Conservation (phyloP, 2,797 vertebrate genomes). For the Pyrocephalus nanus region DNA sequence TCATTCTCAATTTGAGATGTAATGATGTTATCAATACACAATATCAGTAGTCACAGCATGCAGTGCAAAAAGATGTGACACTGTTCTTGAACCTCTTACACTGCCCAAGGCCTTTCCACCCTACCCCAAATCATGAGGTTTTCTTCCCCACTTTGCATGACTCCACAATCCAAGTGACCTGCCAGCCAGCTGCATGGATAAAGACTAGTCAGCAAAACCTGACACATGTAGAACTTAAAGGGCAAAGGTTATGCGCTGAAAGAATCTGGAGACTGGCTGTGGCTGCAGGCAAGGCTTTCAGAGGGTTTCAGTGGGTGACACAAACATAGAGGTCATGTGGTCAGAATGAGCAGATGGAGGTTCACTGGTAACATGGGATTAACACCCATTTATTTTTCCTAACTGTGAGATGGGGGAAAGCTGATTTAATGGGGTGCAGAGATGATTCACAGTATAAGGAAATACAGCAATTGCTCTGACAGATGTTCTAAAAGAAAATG, state of each 20-base stretch:
- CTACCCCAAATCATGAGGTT: not conserved
- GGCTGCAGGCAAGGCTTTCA: not conserved
- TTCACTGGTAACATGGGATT: not conserved
- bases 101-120: not conserved
- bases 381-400: not conserved
- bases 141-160: not conserved
- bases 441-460: not conserved
- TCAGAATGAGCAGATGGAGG: not conserved
- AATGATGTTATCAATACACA: not conserved
- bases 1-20: not conserved
- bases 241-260: fast-evolving
- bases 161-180: not conserved
- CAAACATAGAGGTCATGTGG: not conserved
- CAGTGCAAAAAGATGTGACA: not conserved
- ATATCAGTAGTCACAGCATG: not conserved
- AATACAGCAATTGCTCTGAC: not conserved
- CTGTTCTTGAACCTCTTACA: not conserved
- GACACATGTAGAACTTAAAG: not conserved
- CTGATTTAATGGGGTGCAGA: not conserved
- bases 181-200: not conserved
- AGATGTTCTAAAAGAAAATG: not conserved
- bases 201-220: not conserved
- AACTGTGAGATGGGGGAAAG: not conserved
- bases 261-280: fast-evolving
- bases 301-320: not conserved